A percentile compares a stretch with the other conserved stretches of the same genome.
Conservation (phyloP, 2,797 vertebrate genomes). For the Varecia variegata region DNA sequence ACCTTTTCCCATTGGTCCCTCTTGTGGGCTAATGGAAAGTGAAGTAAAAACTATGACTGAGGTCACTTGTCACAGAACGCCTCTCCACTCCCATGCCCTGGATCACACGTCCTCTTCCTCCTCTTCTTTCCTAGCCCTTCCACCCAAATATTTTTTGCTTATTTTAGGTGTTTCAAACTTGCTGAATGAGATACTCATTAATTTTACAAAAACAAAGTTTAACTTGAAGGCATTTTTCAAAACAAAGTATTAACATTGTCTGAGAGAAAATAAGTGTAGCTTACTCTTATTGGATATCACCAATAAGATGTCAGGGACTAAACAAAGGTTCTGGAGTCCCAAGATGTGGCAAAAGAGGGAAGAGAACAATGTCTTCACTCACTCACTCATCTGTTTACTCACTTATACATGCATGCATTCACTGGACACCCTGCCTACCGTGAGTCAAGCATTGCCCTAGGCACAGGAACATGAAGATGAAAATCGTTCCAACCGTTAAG, state of each 20-base stretch:
- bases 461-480: neutral
- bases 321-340: neutral
- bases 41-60: neutral
- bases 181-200: neutral
- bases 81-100: neutral
- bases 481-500: neutral
- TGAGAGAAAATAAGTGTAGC: neutral
- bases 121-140: neutral
- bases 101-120: neutral
- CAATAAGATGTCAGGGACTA: neutral
- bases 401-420: neutral
- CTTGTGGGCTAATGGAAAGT: neutral
- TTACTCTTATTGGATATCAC: neutral
- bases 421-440: neutral
- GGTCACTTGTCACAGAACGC: neutral
- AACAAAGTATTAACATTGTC: neutral
- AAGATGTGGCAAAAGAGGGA: neutral
- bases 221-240: slow-evolving; percentile 7
- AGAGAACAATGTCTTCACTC: neutral
- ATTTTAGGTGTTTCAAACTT: neutral
- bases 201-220: slow-evolving; percentile 37
- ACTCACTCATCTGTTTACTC: neutral
- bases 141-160: neutral
- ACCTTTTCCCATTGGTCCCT: neutral
- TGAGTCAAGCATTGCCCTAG: neutral